These are phyloP conservation scores for Cygnus olor DNA, from an alignment of 2,797 vertebrate genomes.

Conservation along the genomic window DNA sequence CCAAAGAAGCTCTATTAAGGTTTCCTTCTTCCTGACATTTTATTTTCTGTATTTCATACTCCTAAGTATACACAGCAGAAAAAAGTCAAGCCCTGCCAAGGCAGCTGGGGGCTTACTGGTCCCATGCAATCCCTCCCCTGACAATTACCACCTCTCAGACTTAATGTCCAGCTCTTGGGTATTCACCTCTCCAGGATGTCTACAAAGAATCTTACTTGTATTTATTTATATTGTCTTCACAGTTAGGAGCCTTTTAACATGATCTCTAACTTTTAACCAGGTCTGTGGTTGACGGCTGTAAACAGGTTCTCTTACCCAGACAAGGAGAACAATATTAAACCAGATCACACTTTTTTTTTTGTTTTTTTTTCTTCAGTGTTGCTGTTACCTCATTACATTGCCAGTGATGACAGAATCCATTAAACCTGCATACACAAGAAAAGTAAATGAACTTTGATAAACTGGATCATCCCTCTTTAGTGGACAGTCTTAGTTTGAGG, in stretches of 20 bases:
- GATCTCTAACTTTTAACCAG: not conserved
- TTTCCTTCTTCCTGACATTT: not conserved
- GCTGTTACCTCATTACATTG: not conserved
- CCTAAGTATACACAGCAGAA: not conserved
- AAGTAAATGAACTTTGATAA: constrained; percentile 36
- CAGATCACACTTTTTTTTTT: not conserved
- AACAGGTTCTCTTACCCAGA: not conserved
- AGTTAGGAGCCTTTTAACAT: not conserved
- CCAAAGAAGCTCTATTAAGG: not conserved
- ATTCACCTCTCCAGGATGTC: not conserved
- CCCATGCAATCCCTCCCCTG: not conserved
- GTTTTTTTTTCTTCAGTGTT: not conserved
- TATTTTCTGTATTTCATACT: not conserved
- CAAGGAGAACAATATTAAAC: not conserved
- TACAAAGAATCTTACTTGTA: not conserved
- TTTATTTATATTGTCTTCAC: not conserved
- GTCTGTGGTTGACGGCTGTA: not conserved
- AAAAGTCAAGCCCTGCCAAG: not conserved
- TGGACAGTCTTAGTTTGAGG: not conserved
- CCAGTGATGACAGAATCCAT: not conserved
- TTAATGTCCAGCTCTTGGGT: not conserved
- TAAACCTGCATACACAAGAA: not conserved
- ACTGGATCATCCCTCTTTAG: constrained; percentile 23
- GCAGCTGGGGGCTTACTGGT: not conserved
- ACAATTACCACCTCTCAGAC: not conserved